Evolutionary conservation across 1,140 invertebrate species (phyloP).

Genomic region (Cyrtorhinus lividipennis): DNA sequence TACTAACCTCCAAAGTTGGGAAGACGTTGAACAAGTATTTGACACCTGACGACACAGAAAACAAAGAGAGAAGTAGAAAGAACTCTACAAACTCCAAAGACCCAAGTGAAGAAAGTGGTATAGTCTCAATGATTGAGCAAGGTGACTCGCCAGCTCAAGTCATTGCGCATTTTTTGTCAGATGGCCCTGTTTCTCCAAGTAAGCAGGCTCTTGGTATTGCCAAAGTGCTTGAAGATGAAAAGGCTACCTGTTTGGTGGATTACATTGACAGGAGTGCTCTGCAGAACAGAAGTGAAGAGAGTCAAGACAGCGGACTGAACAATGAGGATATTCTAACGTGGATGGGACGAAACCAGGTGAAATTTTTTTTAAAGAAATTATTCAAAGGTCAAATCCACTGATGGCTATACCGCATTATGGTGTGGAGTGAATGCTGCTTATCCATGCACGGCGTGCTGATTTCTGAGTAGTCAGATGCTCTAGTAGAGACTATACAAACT

Average conservation of each 20-base stretch:
- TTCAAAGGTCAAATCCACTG: too few relatives aligned
- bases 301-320: constrained; percentile 3
- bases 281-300: neutral
- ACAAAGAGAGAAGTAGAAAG: neutral
- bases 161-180: neutral
- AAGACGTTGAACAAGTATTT: constrained; percentile 14
- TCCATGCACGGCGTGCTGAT: too few relatives aligned
- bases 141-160: neutral
- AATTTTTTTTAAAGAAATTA: neutral
- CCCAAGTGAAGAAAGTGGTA: constrained; percentile 1
- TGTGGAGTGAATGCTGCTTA: too few relatives aligned
- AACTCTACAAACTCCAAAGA: constrained; percentile 5
- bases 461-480: neutral
- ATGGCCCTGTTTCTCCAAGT: neutral
- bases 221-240: neutral
- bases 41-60: neutral
- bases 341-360: constrained; percentile 16
- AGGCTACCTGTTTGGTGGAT: neutral
- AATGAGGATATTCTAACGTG: constrained; percentile 18
- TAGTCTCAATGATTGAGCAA: neutral
- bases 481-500: neutral
- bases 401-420: too few relatives aligned
- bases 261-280: neutral
- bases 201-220: neutral
- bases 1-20: constrained; percentile 16